These are phyloP conservation scores for Anguilla rostrata DNA, from an alignment of 2,113 vertebrate genomes.

Conservation along the genomic window DNA sequence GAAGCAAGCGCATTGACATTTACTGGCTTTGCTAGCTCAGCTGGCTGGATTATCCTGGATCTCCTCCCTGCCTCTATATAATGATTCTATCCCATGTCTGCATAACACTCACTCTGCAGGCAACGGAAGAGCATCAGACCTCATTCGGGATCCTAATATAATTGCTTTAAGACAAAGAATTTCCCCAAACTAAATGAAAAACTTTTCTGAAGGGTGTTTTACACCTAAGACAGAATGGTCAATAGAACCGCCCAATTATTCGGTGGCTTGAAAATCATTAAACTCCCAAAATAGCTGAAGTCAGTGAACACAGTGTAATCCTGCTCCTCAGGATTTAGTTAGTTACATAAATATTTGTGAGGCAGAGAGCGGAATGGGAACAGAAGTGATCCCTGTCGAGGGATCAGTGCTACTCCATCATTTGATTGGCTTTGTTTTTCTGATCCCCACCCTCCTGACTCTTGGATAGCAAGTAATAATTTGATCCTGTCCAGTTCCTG, in stretches of 20 bases:
- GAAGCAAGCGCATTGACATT: background rate
- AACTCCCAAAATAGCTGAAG: background rate
- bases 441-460: background rate
- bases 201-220: background rate
- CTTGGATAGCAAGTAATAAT: background rate
- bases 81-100: background rate
- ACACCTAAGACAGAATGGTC: background rate
- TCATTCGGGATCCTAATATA: background rate
- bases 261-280: background rate
- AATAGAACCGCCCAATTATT: background rate
- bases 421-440: background rate
- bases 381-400: background rate
- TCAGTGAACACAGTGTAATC: background rate
- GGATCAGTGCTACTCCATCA: background rate
- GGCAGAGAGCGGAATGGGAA: background rate
- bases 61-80: background rate
- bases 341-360: background rate
- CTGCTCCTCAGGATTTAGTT: background rate
- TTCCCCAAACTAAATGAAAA: background rate
- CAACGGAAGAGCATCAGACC: background rate
- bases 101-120: background rate
- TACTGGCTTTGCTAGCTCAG: background rate
- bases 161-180: background rate
- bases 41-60: background rate
- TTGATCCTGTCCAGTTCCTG: background rate